Evolutionary conservation across 2,888 invertebrate genomes (phyloP), one percentile per base, ranked within the genome.

Genomic region (Polydesmus complanatus): DNA sequence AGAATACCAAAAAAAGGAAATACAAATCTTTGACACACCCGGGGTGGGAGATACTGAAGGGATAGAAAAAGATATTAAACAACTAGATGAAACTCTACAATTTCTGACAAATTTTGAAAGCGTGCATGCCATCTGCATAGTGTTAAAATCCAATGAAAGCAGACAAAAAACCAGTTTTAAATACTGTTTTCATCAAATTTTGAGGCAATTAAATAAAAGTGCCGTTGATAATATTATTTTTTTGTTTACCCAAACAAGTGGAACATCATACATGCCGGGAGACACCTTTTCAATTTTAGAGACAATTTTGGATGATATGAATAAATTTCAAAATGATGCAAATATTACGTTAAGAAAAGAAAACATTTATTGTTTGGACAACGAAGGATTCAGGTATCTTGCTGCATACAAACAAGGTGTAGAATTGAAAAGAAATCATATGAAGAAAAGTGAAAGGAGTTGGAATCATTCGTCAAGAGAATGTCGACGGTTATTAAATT

Each of bases 11-110:
- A 56, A 61, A n/a, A 26, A 27, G n/a, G n/a, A 23, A n/a, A 14
- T 65, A 2, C 61, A 65, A 0, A 51, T 69, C 26, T 67, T 68
- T 48, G 68, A 68, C 60, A 68, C 67, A 8, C 68, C 69, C 14
- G 68, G 68, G 3, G 62, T 68, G 11, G 67, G 66, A 23, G 68
- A 68, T 58, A 63, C 64, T 2, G 22, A 60, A 1, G 69, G 69
- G 2, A 18, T 63, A 8, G 64, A 65, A 5, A 61, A 65, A 54
- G 68, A 68, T 56, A 64, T 63, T 19, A 48, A 52, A 47, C 68
- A 68, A 57, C 64, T 66, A 21, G 59, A 52, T 19, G 54, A 58
- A n/a, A 54, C 64, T 18, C 22, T 64, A 11, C n/a, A 22, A 2
- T 61, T 47, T 26, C 21, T 64, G 1, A 19, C 26, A 14, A 50